phyloP scores from a whole-genome alignment of 2,888 invertebrate species.

The Cosmopolites sordidus region DNA sequence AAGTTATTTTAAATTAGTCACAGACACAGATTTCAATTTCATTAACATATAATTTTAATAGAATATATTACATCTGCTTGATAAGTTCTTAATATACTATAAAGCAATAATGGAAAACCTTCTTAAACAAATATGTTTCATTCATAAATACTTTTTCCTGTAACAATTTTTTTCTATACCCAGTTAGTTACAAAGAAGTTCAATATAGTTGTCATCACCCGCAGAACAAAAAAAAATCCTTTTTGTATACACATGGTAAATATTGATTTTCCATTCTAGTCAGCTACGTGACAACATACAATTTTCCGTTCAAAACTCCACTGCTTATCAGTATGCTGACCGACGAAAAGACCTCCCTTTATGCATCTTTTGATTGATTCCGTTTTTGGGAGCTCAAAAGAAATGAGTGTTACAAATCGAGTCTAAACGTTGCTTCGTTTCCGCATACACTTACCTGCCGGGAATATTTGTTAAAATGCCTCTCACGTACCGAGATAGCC shows the following conservation, averaged over 20 bases:
- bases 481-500: constrained; percentile 7
- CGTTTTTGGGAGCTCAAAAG: constrained; percentile 20
- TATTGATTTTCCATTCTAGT: constrained; percentile 6
- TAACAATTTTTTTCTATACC: too few species aligned
- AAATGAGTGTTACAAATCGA: constrained; percentile 23
- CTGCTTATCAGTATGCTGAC: constrained; percentile 25
- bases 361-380: constrained; percentile 36
- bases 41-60: too few species aligned
- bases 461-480: constrained; percentile 32
- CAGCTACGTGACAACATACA: constrained; percentile 7
- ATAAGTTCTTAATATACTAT: too few species aligned
- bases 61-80: too few species aligned
- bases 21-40: too few species aligned
- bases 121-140: too few species aligned
- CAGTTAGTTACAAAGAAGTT: too few species aligned
- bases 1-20: too few species aligned
- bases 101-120: too few species aligned
- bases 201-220: too few species aligned
- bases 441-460: constrained; percentile 28
- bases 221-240: too few species aligned
- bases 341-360: constrained; percentile 24
- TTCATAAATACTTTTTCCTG: too few species aligned
- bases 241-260: neutral
- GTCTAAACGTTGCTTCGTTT: constrained; percentile 20
- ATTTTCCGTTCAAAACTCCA: constrained; percentile 8